Evolutionary conservation across 2,888 invertebrate genomes (phyloP).

Genomic region (Frankliniella intonsa): DNA sequence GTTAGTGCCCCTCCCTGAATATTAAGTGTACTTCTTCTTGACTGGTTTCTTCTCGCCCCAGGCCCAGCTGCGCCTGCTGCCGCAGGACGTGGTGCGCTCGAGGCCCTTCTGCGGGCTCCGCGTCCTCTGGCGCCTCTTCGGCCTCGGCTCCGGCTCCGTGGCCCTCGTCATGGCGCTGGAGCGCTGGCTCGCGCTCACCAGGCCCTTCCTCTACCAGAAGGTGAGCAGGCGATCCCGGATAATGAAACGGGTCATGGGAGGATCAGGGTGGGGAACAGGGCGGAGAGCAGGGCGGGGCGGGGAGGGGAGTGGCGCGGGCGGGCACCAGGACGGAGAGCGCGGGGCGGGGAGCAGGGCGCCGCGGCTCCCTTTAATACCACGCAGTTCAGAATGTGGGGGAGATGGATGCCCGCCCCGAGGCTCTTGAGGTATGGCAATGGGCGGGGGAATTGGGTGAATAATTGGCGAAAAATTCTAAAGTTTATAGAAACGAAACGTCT

Average conservation of each 20-base stretch:
- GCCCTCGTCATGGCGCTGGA: conserved; percentile 85
- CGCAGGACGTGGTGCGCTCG: conserved; percentile 42
- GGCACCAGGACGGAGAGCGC: too few relatives aligned
- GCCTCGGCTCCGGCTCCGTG: conserved; percentile 80
- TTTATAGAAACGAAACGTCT: too few relatives aligned
- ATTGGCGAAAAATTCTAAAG: too few relatives aligned
- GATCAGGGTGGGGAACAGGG: not conserved
- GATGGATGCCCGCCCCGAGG: too few relatives aligned
- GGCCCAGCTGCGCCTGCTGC: conserved; percentile 47
- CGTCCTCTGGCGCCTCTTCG: conserved; percentile 75
- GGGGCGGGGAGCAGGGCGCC: too few relatives aligned
- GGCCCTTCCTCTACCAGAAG: conserved; percentile 84
- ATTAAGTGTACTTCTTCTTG: too few relatives aligned
- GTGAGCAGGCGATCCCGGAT: conserved; percentile 50
- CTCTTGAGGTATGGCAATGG: too few relatives aligned
- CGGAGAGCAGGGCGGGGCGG: not conserved
- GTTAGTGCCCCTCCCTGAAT: too few relatives aligned
- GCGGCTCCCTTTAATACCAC: too few relatives aligned
- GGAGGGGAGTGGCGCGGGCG: not conserved
- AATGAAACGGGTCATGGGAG: too few relatives aligned
- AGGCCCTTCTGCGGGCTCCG: conserved; percentile 59
- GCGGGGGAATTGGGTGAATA: too few relatives aligned
- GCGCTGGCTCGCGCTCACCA: conserved; percentile 78
- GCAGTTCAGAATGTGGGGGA: too few relatives aligned
- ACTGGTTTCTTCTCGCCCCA: conserved; percentile 41